A percentile compares a stretch with the other conserved stretches of the same genome.
Evolutionary conservation across 2,888 invertebrate genomes (phyloP).

Genomic region (Stratiomys singularior): DNA sequence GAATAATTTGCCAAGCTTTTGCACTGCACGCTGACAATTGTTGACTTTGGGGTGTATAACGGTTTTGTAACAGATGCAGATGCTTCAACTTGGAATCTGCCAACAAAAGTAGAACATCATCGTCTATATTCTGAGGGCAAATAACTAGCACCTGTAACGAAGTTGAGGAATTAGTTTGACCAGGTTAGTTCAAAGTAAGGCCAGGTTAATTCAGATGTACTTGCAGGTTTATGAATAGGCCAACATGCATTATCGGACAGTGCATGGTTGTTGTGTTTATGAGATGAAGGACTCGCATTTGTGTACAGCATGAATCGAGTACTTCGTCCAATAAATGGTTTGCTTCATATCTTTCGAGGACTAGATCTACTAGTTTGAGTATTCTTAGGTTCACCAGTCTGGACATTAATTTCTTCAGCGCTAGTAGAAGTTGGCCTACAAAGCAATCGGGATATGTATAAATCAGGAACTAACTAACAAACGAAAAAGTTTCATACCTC

Average conservation of each 20-base stretch:
- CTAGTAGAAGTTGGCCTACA: constrained; percentile 71
- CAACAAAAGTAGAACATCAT: constrained; percentile 75
- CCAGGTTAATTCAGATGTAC: constrained; percentile 60
- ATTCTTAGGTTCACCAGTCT: constrained; percentile 73
- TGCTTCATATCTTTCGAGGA: constrained; percentile 78
- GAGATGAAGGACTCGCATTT: constrained; percentile 72
- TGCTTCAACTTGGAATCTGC: constrained; percentile 72
- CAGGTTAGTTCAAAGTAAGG: neutral
- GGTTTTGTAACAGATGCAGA: constrained; percentile 79
- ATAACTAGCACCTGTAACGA: constrained; percentile 70
- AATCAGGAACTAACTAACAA: neutral
- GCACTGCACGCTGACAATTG: constrained; percentile 67
- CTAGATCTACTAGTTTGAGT: constrained; percentile 77
- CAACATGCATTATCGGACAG: constrained; percentile 78
- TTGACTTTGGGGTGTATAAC: constrained; percentile 71
- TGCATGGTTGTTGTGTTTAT: constrained; percentile 78
- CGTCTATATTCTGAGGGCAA: constrained; percentile 80
- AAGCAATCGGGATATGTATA: neutral
- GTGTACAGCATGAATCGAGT: constrained; percentile 72
- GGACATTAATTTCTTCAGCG: constrained; percentile 74
- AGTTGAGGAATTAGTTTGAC: neutral
- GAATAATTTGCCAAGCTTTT: constrained; percentile 66
- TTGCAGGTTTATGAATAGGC: constrained; percentile 78
- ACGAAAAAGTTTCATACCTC: constrained; percentile 66
- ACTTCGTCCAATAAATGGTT: constrained; percentile 78